Evolutionary conservation across 2,888 invertebrate genomes (phyloP), one percentile per base, ranked within the genome.

Genomic region (Portevinia maculata): DNA sequence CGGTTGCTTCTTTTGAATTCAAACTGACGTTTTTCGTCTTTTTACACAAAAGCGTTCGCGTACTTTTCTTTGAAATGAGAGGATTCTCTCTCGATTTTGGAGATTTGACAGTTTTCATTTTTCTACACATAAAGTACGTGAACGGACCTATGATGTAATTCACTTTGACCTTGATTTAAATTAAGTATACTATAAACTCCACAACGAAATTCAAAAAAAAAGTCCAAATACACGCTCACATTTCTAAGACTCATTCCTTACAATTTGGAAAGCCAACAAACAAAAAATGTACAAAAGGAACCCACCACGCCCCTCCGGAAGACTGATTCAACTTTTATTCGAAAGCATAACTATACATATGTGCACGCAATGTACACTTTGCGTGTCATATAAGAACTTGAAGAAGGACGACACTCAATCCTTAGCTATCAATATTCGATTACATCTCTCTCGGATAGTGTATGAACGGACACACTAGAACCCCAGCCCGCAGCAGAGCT

Each of bases 401-500:
- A 87, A 87, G 87, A 87, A 87, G 87, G 87, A 87, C 86, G 85
- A 87, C 87, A 90, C 88, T 87, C 88, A 89, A 90, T 90, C 89
- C 89, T 87, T 85, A 88, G 89, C 89, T 88, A 90, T 90, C 88
- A 89, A 90, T 90, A 90, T 90, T 89, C 89, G 89, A 90, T 90
- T 90, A 88, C 90, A 90, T 59, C 21, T 69, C 69, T 69, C 59
- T 37, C 39, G 21, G 48, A 60, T 19, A 50, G 60, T 55, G 44
- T 70, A 64, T 46, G 50, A 55, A 69, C 13, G 59, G 65, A 37
- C 55, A 55, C n/a, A 55, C 37, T 37, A 15, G 34, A 55, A 53
- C 53, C 17, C 9, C 21, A 37, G 55, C 32, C 41, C 52, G 46
- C 50, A 55, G 11, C 30, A 62, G 34, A 83, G 55, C 71, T 83